Percentiles rank a stretch among this genome's conserved stretches.
Conservation (phyloP, 2,797 vertebrate species). For the Poeciliopsis infans region DNA sequence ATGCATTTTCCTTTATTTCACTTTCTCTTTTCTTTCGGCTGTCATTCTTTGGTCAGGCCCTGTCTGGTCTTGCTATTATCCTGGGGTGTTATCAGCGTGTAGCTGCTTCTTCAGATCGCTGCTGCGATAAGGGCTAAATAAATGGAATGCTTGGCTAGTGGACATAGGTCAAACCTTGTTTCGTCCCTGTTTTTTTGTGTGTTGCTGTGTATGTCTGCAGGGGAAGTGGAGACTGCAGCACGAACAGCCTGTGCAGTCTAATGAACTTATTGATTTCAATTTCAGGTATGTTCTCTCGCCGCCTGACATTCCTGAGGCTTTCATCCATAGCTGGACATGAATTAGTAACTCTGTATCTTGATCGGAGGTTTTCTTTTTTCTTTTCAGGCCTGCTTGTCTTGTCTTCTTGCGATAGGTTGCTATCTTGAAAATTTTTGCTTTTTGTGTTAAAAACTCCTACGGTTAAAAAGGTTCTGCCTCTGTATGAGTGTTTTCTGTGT, state of each 20-base stretch:
- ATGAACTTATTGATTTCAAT: slow-evolving; percentile 93
- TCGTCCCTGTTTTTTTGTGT: slow-evolving; percentile 62
- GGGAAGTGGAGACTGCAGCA: slow-evolving; percentile 69
- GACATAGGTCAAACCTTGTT: slow-evolving; percentile 80
- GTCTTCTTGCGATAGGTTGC: slow-evolving; percentile 49
- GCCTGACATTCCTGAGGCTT: slow-evolving; percentile 70
- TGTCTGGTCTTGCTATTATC: slow-evolving; percentile 77
- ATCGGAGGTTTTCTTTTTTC: slow-evolving; percentile 33
- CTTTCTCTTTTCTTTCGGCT: slow-evolving; percentile 64
- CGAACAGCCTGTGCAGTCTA: slow-evolving; percentile 77
- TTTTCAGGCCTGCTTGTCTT: slow-evolving; percentile 1
- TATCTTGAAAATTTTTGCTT: slow-evolving; percentile 72
- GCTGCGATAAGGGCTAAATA: slow-evolving; percentile 78
- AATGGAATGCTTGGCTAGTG: slow-evolving; percentile 79
- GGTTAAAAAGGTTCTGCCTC: slow-evolving; percentile 59
- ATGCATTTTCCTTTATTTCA: slow-evolving; percentile 74
- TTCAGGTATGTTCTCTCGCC: slow-evolving; percentile 74
- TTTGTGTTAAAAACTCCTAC: slow-evolving; percentile 72
- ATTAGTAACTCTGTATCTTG: slow-evolving; percentile 76
- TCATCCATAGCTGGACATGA: slow-evolving; percentile 74
- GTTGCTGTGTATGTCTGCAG: slow-evolving; percentile 77
- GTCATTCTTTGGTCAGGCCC: slow-evolving; percentile 68
- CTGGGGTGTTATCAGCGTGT: slow-evolving; percentile 77
- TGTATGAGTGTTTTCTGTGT: slow-evolving; percentile 52
- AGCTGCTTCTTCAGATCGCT: slow-evolving; percentile 79